Evolutionary conservation across 2,888 invertebrate genomes (phyloP), one percentile per base, ranked within the genome.

Genomic region (Teleogryllus oceanicus): DNA sequence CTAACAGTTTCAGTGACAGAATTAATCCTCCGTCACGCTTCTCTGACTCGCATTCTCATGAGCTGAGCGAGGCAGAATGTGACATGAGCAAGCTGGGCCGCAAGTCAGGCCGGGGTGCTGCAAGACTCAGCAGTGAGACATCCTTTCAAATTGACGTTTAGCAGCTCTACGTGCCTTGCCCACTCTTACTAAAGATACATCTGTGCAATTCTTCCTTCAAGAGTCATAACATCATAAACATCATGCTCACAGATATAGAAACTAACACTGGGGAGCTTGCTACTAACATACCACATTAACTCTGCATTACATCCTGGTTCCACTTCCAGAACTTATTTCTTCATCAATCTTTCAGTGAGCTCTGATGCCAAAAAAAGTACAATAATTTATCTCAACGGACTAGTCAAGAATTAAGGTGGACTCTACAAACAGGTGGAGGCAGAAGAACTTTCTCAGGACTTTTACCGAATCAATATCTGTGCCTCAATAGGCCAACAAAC

Each of bases 11-110:
- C 90, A 93, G 92, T 90, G 94, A 94, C 85, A 92, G 93, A 88
- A 93, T 94, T 86, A 93, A 95, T 89, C 95, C 95, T 85, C 95
- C 95, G 85, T 92, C 93, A 85, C 92, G 95, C 83, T 96, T 96
- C 90, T 94, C 95, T 84, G 95, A 96, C 89, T 84, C 84, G 11
- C 84, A 83, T 81, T 83, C 84, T 3, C 82, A 85, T 84, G 88
- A 88, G 80, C 84, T 88, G 81, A 88, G 86, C 84, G 88, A 89
- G 83, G 84, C 86, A 49, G 89, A 89, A 80, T 88, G 87, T 82
- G 88, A 89, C 82, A 88, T 88, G 83, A 86, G 86, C 80, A 86
- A 87, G 84, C 82, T 85, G 76, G 85, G 87, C 83, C 77, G 83
- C 80, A 78, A 88, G 83, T 81, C 83, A 50, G 83, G 84, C 20